A percentile compares a stretch with the other conserved stretches of the same genome.
These are phyloP conservation scores for Misgurnus anguillicaudatus DNA, from an alignment of 2,113 vertebrate species.

Conservation along the genomic window DNA sequence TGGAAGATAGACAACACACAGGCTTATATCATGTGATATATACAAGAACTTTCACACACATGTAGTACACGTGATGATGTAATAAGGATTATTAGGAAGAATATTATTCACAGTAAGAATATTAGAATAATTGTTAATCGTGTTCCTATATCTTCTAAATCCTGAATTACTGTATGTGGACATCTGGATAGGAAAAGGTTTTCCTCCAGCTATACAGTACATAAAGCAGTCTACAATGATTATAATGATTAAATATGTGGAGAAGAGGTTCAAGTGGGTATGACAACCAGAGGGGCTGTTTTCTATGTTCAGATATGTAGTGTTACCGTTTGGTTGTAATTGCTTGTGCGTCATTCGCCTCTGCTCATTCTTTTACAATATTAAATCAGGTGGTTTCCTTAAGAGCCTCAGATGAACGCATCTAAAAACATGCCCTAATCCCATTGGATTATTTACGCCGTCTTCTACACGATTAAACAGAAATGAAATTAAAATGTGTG, in stretches of 20 bases:
- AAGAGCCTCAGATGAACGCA: constrained; percentile 40
- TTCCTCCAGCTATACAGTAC: neutral
- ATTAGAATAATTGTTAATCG: constrained; percentile 73
- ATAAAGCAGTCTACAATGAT: neutral
- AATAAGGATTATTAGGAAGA: constrained; percentile 69
- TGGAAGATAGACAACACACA: neutral
- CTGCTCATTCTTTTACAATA: constrained; percentile 28
- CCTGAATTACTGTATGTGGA: constrained; percentile 57
- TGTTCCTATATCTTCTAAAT: constrained; percentile 69
- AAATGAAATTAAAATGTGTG: constrained; percentile 76
- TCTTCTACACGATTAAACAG: constrained; percentile 71
- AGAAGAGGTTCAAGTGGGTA: neutral
- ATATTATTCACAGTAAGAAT: constrained; percentile 68
- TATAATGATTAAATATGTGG: neutral
- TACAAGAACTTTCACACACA: constrained; percentile 14
- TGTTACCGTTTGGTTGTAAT: constrained; percentile 13
- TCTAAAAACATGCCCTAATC: constrained; percentile 65
- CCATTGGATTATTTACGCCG: constrained; percentile 75
- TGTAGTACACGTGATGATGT: constrained; percentile 60
- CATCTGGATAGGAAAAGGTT: constrained; percentile 67
- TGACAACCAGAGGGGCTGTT: constrained; percentile 8
- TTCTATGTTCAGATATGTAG: neutral
- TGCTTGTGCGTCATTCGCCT: neutral
- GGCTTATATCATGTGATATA: neutral
- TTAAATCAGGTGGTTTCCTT: constrained; percentile 29